phyloP scores from a whole-genome alignment of 2,797 vertebrate species.

The Rhinophrynus dorsalis region DNA sequence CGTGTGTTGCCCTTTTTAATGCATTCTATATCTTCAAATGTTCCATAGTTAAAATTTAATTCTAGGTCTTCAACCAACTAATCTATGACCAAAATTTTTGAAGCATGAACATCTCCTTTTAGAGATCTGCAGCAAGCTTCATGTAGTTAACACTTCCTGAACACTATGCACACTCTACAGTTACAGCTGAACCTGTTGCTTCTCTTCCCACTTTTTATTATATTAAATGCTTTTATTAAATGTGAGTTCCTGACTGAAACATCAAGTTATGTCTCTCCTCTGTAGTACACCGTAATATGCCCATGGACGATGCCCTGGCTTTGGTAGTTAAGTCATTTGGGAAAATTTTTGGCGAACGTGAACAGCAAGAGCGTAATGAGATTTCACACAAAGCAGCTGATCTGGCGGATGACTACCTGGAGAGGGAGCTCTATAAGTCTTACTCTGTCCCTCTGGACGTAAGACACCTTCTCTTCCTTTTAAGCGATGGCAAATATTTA shows the following conservation, averaged over 20 bases:
- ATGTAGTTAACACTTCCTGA: background rate
- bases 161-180: background rate
- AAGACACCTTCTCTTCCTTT: constrained; percentile 69
- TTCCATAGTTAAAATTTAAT: no score
- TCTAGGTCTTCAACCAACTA: no score
- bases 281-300: constrained; percentile 72
- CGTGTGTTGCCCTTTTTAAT: no score
- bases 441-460: constrained; percentile 66
- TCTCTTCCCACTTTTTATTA: constrained; percentile 22
- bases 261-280: constrained; percentile 52
- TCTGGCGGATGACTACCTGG: constrained; percentile 73
- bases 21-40: no score
- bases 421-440: constrained; percentile 62
- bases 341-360: constrained; percentile 56
- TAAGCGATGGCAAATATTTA: constrained; percentile 70
- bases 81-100: no score
- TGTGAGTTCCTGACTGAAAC: constrained; percentile 40
- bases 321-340: constrained; percentile 67
- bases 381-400: constrained; percentile 69
- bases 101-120: background rate
- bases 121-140: background rate
- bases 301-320: constrained; percentile 77
- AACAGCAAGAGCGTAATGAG: constrained; percentile 62
- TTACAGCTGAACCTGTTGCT: background rate
- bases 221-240: constrained; percentile 33